Percentiles rank a stretch among this genome's conserved stretches.
Evolutionary conservation across 1,140 invertebrate genomes (phyloP).

Genomic region (Neotoxoptera formosana): DNA sequence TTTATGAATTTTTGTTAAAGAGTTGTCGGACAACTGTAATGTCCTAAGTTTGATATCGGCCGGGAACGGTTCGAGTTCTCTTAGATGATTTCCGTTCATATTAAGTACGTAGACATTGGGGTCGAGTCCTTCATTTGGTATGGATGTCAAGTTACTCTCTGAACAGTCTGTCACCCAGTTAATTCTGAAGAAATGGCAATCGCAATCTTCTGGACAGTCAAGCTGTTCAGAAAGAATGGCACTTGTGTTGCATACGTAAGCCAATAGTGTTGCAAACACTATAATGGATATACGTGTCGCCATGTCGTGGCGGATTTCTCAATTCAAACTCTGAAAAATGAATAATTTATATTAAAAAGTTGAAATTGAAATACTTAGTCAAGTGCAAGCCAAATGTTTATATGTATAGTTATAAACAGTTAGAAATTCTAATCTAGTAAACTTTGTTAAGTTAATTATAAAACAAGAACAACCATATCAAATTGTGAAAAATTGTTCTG

Average conservation of each 20-base stretch:
- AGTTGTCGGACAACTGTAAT: conserved; percentile 75
- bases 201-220: conserved; percentile 76
- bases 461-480: not conserved
- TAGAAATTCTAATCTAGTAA: not conserved
- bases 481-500: not conserved
- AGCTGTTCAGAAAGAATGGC: conserved; percentile 63
- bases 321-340: conserved; percentile 23
- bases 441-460: not conserved
- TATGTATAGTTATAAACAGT: not conserved
- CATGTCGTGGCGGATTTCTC: conserved; percentile 9
- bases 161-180: conserved; percentile 81
- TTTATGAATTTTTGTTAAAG: conserved; percentile 68
- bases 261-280: conserved; percentile 34
- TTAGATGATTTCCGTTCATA: conserved; percentile 75
- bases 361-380: not conserved
- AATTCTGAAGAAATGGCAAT: conserved; percentile 78
- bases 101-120: conserved; percentile 75
- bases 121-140: conserved; percentile 71
- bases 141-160: conserved; percentile 75
- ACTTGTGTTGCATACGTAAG: conserved; percentile 19
- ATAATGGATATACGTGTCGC: conserved; percentile 40
- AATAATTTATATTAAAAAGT: not conserved
- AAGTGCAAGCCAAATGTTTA: not conserved
- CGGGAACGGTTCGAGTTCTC: conserved; percentile 69
- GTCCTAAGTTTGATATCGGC: conserved; percentile 73